Conservation (phyloP, 2,113 vertebrate species). For the Crotalus tigris region DNA sequence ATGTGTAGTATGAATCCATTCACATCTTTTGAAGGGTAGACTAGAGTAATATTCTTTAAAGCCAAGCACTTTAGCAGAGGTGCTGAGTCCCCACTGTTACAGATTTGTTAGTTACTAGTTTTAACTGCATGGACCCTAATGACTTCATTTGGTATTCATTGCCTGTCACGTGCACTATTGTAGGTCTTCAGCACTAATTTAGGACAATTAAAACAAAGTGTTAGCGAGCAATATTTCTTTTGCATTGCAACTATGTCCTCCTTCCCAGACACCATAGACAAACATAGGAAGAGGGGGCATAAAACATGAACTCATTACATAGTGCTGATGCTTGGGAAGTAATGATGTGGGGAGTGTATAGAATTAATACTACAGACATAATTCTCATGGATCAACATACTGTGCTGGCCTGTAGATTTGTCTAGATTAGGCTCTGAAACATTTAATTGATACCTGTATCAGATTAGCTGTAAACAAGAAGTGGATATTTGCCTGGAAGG, state of each 20-base stretch:
- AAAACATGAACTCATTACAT: conserved; percentile 54
- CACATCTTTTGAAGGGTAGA: not conserved
- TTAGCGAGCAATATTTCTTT: conserved; percentile 67
- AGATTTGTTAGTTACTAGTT: conserved; percentile 54
- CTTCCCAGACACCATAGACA: conserved; percentile 18
- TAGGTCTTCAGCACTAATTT: conserved; percentile 71
- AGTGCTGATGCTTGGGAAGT: conserved; percentile 50
- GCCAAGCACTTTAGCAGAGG: conserved; percentile 31
- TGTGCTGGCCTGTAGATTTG: conserved; percentile 66
- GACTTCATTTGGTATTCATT: conserved; percentile 63
- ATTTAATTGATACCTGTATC: conserved; percentile 71
- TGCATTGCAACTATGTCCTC: conserved; percentile 48
- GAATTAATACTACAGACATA: conserved; percentile 74
- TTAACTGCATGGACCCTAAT: conserved; percentile 58
- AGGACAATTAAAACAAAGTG: conserved; percentile 72
- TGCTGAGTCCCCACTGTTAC: conserved; percentile 38
- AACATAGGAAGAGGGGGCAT: conserved; percentile 31
- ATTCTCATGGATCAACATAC: conserved; percentile 73
- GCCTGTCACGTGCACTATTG: conserved; percentile 61
- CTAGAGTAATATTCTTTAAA: conserved; percentile 26
- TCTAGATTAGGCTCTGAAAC: conserved; percentile 63
- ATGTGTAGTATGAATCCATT: not conserved
- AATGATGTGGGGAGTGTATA: conserved; percentile 66
- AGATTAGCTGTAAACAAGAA: conserved; percentile 64
- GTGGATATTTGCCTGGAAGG: conserved; percentile 55